Evolutionary conservation across 2,888 invertebrate genomes (phyloP), one percentile per base, ranked within the genome.

Genomic region (Lochmaea crataegi): DNA sequence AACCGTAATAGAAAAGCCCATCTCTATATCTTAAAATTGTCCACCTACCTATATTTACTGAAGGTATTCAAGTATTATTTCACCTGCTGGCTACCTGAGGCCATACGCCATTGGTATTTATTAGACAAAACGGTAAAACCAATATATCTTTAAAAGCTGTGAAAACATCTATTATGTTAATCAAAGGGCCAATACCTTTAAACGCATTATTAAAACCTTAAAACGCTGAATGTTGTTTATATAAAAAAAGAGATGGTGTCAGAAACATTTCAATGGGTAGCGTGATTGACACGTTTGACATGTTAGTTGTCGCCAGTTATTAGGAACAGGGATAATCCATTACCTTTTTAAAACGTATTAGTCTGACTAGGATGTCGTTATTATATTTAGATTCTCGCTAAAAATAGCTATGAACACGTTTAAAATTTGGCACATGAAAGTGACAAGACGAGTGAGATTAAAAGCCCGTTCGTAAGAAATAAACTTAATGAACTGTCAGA

Each of bases 81-180:
- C 76, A 76, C 76, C 76, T 76, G 76, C 76, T 64, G 61, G 57
- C 69, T 76, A 76, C 75, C 75, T 76, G 75, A 53, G 67, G 64
- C 42, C 63, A 22, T 42, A 65, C 18, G 12, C 41, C 11, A 18
- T 32, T 32, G 58, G 26, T 66, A 53, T 63, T 60, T 58, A 67
- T 65, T 72, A 67, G 72, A 45, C 57, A 58, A 70, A 71, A 74
- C 72, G 16, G 67, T 18, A 76, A 76, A 72, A 75, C 71, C 73
- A 73, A 61, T 75, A 73, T 48, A 71, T 71, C 68, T 38, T 38
- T 66, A 32, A 79, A 82, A 82, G 82, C 81, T 82, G 82, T 81
- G 80, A 82, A 82, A 82, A 82, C 81, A 82, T 77, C 81, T 77
- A 80, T 82, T 81, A 80, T 77, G 79, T 75, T 82, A 82, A 82